Evolutionary conservation across 2,797 vertebrate genomes (phyloP), one percentile per base, ranked within the genome.

Genomic region (Platyrinchus mystaceus): DNA sequence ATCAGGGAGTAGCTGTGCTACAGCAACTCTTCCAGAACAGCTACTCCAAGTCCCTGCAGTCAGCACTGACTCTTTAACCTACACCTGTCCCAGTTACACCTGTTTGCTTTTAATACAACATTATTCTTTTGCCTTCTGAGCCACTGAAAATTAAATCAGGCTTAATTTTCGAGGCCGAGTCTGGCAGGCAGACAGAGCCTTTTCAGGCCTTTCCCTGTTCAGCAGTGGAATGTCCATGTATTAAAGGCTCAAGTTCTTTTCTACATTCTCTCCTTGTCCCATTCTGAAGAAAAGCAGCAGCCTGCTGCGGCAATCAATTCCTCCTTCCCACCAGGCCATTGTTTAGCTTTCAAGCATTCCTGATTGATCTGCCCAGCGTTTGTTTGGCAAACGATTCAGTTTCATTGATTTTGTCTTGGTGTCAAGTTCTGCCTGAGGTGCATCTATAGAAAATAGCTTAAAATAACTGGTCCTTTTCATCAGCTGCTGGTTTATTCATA

Each of bases 371-470:
- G 82, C 69, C 58, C 34, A 19, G 85, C 36, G 1, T 64, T 84
- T 84, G 50, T 91, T 84, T 62, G 58, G 76, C 90, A 90, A 89
- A 93, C 75, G 46, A 53, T 66, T 88, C 89, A 9, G 12, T 50
- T 87, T 37, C 71, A 94, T 83, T 53, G 92, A 96, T 96, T 96
- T 92, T 74, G 39, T 82, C 58, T 41, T 23, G 68, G 86, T 89
- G 88, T 90, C 79, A 92, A 63, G 39, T 64, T 94, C 82, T 90
- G 93, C 77, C 96, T 80, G 76, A 93, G 88, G 56, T 70, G 80
- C 80, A 81, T 66, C 86, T 76, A 62, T 18, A 75, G 73, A 91
- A 84, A 96, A 92, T 5, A 80, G 78, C 89, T 92, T 87, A 74
- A 66, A 73, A 74, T 80, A 95, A 76, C 52, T 0, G 22, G 9